A percentile compares a stretch with the other conserved stretches of the same genome.
Conservation (phyloP, 2,797 vertebrate species). For the Gymnothorax reevesii region DNA sequence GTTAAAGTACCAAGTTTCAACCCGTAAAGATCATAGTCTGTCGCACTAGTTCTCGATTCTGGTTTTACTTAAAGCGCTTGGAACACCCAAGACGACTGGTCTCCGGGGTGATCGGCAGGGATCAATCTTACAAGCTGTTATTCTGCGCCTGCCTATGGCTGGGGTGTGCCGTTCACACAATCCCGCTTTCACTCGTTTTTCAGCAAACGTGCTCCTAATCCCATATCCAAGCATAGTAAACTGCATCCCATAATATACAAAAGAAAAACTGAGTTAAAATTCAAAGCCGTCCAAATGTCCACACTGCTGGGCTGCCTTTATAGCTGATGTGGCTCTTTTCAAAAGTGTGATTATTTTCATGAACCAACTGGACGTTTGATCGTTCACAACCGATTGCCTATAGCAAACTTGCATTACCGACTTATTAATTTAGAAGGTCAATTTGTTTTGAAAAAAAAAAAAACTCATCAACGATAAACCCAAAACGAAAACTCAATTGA, state of each 20-base stretch:
- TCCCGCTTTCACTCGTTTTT: constrained; percentile 79
- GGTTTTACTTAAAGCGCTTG: constrained; percentile 49
- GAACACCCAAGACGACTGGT: constrained; percentile 85
- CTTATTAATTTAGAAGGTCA: background rate
- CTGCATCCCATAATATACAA: constrained; percentile 78
- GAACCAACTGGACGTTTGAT: background rate
- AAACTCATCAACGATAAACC: background rate
- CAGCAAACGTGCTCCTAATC: constrained; percentile 83
- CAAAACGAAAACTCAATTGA: background rate
- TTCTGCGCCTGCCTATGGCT: constrained; percentile 67
- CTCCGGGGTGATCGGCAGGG: constrained; percentile 78
- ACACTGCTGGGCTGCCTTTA: background rate
- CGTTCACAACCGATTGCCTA: background rate
- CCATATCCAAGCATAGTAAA: constrained; percentile 74
- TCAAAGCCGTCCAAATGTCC: constrained; percentile 63
- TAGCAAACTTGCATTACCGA: background rate
- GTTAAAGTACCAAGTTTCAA: background rate
- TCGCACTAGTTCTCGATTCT: constrained; percentile 6
- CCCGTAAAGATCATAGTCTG: background rate
- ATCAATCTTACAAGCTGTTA: constrained; percentile 80
- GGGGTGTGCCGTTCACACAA: constrained; percentile 68
- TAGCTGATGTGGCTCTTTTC: background rate
- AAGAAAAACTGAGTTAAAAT: constrained; percentile 75
- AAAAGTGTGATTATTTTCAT: background rate
- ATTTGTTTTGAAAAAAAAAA: background rate